Base-by-base conservation (phyloP, 2,113 vertebrate species). In the Rhabdornis inornatus region DNA sequence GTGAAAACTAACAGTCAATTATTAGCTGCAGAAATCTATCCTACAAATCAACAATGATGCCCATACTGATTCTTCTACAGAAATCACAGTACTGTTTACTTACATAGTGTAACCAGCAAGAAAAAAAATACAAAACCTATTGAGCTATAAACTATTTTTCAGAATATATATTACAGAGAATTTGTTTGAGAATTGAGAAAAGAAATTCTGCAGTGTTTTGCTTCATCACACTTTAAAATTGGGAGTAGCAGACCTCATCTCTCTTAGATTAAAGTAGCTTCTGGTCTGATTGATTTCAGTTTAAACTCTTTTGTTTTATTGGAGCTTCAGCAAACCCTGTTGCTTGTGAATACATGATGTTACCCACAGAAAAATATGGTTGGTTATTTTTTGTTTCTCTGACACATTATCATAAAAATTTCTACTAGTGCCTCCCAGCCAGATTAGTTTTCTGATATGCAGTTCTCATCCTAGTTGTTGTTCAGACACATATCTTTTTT, bases 401-500 rank as follows among this genome's bases (percentile, higher is more conserved):
- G 59, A 49, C 39, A 78, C 45, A 72, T 97, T 96, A 85, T 86
- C 61, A 89, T 95, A 90, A 81, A 96, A 96, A 93, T 95, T 91
- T 28, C 69, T 95, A 42, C 55, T 63, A 60, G 28, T 4, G 4
- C 74, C 15, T 72, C 76, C 69, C 86, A 96, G 35, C 19, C 30
- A 83, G 89, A 64, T 90, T 30, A 81, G 40, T 93, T 66, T 97
- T 92, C 81, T 92, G 56, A 68, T 82, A 53, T 45, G 74, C 85
- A 16, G 13, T 94, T 95, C 59, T 94, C 17, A 94, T 83, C 23
- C 45, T 66, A 61, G 23, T 11, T 81, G 17, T 25, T 80, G 35
- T 90, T 92, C 30, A 85, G 57, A 22, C 20, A 57, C 16, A 14
- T 57, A 55, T 22, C 10, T 39, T 44, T 12, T 90, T 89, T 74